Conservation (phyloP, 2,113 vertebrate genomes). For the Ciconia boyciana region DNA sequence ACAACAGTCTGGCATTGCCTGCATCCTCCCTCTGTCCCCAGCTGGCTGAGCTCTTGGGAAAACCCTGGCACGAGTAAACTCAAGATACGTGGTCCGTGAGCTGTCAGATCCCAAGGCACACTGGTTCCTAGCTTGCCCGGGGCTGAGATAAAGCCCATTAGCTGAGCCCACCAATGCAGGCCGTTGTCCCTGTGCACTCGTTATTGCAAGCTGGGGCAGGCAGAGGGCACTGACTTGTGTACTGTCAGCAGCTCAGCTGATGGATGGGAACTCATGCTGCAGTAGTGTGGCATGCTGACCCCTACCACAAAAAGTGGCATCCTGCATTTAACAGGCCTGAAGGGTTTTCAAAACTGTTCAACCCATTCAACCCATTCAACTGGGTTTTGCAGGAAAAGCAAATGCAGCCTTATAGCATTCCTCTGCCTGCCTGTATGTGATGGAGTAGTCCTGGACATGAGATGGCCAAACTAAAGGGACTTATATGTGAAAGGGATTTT, state of each 20-base stretch:
- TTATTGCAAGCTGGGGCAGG: neutral
- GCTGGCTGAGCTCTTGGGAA: neutral
- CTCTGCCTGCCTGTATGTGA: neutral
- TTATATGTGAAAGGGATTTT: neutral
- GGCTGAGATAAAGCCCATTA: neutral
- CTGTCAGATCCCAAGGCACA: neutral
- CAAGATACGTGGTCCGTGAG: fast-evolving
- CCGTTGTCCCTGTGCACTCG: neutral
- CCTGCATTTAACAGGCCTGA: neutral
- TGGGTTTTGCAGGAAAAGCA: neutral
- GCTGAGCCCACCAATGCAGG: fast-evolving
- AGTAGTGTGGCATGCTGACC: neutral
- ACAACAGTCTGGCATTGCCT: neutral
- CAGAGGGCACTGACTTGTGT: fast-evolving
- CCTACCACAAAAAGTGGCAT: neutral
- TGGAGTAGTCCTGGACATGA: neutral
- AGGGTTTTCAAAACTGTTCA: neutral
- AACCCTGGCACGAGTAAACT: neutral
- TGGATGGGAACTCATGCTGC: neutral
- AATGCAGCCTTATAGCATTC: neutral
- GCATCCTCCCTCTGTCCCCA: neutral
- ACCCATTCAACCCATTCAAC: too few relatives aligned
- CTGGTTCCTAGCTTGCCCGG: neutral
- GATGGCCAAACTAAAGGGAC: neutral
- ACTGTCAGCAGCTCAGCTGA: neutral